These are phyloP conservation scores for Papilio helenus DNA, from an alignment of 1,140 invertebrate species.

Conservation along the genomic window DNA sequence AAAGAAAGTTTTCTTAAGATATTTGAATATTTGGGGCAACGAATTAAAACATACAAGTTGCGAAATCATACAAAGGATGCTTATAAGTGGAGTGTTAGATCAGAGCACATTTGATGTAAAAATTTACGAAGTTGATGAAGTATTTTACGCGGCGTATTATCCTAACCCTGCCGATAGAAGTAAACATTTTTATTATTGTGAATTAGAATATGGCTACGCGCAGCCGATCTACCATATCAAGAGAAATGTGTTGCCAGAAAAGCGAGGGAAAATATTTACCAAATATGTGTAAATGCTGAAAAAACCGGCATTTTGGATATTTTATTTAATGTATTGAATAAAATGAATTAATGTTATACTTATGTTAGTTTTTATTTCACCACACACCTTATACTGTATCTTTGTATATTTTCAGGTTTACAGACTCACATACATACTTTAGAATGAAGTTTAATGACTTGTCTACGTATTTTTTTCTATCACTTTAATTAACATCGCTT, in stretches of 20 bases:
- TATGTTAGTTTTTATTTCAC: too few species aligned
- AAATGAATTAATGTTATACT: constrained; percentile 28
- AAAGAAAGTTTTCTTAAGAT: constrained; percentile 78
- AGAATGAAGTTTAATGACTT: background rate
- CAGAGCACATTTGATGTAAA: constrained; percentile 83
- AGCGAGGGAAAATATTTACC: constrained; percentile 44
- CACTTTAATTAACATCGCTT: background rate
- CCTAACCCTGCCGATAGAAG: constrained; percentile 70
- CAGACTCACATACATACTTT: too few species aligned
- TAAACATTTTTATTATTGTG: constrained; percentile 73
- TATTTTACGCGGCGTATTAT: constrained; percentile 81
- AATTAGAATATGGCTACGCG: constrained; percentile 62
- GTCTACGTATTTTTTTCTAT: background rate
- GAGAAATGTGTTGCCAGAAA: constrained; percentile 61
- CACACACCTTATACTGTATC: too few species aligned
- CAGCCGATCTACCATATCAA: constrained; percentile 69
- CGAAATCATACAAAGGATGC: constrained; percentile 79
- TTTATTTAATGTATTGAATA: constrained; percentile 39
- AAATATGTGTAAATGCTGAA: background rate
- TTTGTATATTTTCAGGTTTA: too few species aligned
- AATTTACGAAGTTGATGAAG: constrained; percentile 81
- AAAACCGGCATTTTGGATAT: constrained; percentile 12
- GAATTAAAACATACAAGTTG: constrained; percentile 69
- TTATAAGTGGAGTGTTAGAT: constrained; percentile 76
- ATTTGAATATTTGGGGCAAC: constrained; percentile 84